A percentile compares a stretch with the other conserved stretches of the same genome.
These are phyloP conservation scores for Heliconius ismenius DNA, from an alignment of 2,888 invertebrate species.

Conservation along the genomic window DNA sequence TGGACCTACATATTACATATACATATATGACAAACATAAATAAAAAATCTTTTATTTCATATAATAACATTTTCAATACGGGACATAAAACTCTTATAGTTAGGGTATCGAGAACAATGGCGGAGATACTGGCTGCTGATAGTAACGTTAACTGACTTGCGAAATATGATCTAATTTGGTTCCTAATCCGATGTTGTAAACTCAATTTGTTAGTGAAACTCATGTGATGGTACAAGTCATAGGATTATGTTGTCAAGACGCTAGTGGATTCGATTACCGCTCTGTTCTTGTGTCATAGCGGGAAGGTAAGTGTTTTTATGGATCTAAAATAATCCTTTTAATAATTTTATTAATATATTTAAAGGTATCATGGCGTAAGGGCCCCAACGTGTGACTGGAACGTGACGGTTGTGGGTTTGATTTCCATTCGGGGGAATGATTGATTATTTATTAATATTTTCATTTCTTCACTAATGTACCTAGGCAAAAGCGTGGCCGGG, in stretches of 20 bases:
- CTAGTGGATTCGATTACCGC: no score
- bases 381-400: no score
- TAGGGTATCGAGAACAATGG: constrained; percentile 23
- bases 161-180: constrained; percentile 76
- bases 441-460: no score
- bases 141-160: constrained; percentile 62
- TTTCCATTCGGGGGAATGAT: no score
- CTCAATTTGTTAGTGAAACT: constrained; percentile 68
- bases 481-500: no score
- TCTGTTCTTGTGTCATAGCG: no score
- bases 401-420: no score
- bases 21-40: neutral
- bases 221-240: constrained; percentile 48
- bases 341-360: no score
- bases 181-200: constrained; percentile 73
- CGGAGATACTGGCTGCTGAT: constrained; percentile 43
- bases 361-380: no score
- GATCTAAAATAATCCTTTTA: no score
- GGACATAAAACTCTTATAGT: constrained; percentile 3
- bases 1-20: neutral
- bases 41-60: neutral
- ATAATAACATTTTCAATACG: neutral
- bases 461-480: no score
- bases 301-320: no score
- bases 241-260: constrained; percentile 27